Evolutionary conservation across 2,797 vertebrate genomes (phyloP), one percentile per base, ranked within the genome.

Genomic region (Etheostoma perlongum): DNA sequence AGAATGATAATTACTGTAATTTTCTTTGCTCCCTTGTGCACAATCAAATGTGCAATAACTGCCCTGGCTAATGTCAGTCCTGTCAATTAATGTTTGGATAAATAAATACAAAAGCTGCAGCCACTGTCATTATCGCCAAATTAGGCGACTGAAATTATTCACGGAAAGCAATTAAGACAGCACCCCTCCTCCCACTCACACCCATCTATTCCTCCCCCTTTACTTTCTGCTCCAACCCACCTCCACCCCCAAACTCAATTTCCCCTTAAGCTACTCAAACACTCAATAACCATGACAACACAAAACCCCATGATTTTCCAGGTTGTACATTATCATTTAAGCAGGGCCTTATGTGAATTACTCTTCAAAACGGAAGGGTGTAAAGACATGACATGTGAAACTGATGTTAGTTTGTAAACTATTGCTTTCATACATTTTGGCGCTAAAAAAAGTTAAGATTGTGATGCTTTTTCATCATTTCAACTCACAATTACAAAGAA

Each of bases 21-120:
- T 93, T 92, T 90, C 90, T 90, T 88, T 88, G 88, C 89, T 93
- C 93, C 92, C 93, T 83, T 80, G 90, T 91, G 94, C 87, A 74
- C 89, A 94, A 92, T 92, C 91, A 93, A 93, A 94, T 72, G 84
- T 68, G 73, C 91, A 85, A 89, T 88, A 93, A 91, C 84, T 81
- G 70, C 87, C 81, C 76, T 74, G 68, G 90, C 88, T 91, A 92
- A 93, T 90, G 90, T 91, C 93, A 91, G 85, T 85, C 83, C 89
- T 89, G 92, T 93, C 94, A 94, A 94, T 94, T 94, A 93, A 93
- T 91, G 90, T 91, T 92, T 83, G 86, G 92, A 93, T 94, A 94
- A 94, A 95, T 94, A 94, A 94, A 95, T 92, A 94, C 91, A 93
- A 86, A 90, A 90, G 90, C 85, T 86, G 78, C 90, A 89, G 90